Evolutionary conservation across 2,797 vertebrate genomes (phyloP), one percentile per base, ranked within the genome.

Genomic region (Phoebastria nigripes): DNA sequence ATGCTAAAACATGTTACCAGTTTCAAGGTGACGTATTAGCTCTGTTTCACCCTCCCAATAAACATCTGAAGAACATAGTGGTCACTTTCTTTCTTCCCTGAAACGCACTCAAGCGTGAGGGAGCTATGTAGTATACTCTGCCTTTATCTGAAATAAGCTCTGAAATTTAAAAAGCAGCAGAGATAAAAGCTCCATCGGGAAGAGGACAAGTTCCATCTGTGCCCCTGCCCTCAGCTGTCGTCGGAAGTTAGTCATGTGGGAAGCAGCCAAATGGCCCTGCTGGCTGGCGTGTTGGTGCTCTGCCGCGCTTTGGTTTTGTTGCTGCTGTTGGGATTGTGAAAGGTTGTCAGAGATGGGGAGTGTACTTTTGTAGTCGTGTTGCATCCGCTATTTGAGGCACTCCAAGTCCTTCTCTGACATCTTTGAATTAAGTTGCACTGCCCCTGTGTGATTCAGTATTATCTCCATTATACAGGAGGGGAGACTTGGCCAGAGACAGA

Each of bases 271-370:
- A 67, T 0, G 0, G 24, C 44, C 6, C n/a, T 83, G 46, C 41
- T 4, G 3, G 73, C 49, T 28, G 61, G 14, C 1, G 0, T 0
- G 0, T 46, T 2, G 0, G 0, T 33, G 37, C 16, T 59, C 49
- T 41, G 56, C 49, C 17, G 5, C 3, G 1, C 11, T 81, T 39
- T 17, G 24, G 21, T 67, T 78, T 78, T 73, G 28, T 73, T 71
- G 41, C 35, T 0, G 4, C 9, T 24, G 14, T 56, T 70, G 62
- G 35, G 42, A 26, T 16, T 62, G 26, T 33, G 81, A 58, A 78
- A 65, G 33, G 52, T n/a, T 46, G 20, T 54, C 39, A 28, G 74
- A 93, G 83, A n/a, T 16, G 35, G 41, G 29, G 24, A 69, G 22
- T 1, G 0, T 29, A 28, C 58, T 80, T 90, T 21, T 0, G 0